These are phyloP conservation scores for Mus musculus DNA, from an alignment of 2,113 vertebrate genomes.

Conservation along the genomic window GRCm39 chr11:88989501-88990000, in stretches of 20 bases:
- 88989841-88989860: too few relatives aligned
- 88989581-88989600: neutral
- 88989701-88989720: neutral
- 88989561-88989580: neutral
- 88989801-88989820: neutral
- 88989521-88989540: too few relatives aligned
- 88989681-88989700: neutral
- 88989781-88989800: neutral
- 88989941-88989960: neutral
- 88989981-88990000: neutral
- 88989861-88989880: neutral
- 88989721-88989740: neutral
- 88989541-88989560: neutral
- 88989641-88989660: neutral
- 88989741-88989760: too few relatives aligned
- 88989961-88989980: neutral
- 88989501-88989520: neutral
- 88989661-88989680: neutral
- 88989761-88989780: neutral
- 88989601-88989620: neutral
- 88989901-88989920: neutral
- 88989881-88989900: too few relatives aligned
- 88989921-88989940: accelerated
- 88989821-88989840: too few relatives aligned
- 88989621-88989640: too few relatives aligned